Conservation (phyloP, 2,797 vertebrate genomes). For the Aythya fuligula region DNA sequence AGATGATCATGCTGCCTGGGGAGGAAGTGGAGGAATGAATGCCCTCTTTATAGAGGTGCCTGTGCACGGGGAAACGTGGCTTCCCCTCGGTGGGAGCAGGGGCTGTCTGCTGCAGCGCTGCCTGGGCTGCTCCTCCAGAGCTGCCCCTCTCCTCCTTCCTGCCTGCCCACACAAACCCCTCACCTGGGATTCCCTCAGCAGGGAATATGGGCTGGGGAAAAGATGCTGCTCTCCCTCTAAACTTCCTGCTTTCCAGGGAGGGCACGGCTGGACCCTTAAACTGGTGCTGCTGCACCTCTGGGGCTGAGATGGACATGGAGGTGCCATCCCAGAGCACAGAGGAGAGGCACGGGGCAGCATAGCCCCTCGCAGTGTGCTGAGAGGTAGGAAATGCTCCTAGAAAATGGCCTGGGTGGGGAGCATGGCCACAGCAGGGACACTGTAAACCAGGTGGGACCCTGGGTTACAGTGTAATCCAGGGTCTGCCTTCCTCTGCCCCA, state of each 20-base stretch:
- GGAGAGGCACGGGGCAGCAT: neutral
- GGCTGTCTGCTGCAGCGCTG: neutral
- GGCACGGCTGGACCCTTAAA: neutral
- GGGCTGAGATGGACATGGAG: neutral
- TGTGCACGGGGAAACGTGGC: accelerated
- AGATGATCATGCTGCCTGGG: neutral
- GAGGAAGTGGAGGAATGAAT: neutral
- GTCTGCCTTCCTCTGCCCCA: neutral
- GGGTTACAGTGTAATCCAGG: neutral
- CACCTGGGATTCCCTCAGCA: neutral
- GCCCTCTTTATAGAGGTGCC: neutral
- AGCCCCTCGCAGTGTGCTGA: accelerated
- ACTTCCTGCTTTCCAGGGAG: neutral
- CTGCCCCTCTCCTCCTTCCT: neutral
- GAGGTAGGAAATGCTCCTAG: neutral
- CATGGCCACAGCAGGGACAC: accelerated
- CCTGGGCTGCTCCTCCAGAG: neutral
- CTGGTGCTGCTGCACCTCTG: neutral
- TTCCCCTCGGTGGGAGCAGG: neutral
- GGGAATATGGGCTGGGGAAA: neutral
- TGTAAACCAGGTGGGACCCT: neutral
- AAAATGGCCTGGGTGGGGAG: neutral
- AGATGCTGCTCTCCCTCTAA: neutral
- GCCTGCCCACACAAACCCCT: neutral
- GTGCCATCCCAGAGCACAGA: neutral